Conservation (phyloP, 1,140 invertebrate species). For the Brachionus angularis region DNA sequence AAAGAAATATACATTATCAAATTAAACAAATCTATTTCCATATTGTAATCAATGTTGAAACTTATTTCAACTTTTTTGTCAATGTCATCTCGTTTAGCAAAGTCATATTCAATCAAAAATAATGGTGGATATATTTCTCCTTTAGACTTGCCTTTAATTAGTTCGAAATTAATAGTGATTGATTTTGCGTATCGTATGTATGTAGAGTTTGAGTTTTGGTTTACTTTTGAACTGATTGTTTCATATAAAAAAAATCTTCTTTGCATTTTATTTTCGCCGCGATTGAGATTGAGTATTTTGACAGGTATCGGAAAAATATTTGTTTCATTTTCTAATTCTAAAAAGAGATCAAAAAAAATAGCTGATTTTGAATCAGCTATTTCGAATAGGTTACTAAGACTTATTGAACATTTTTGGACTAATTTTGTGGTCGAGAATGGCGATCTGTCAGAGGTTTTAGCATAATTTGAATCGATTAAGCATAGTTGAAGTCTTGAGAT, state of each 20-base stretch:
- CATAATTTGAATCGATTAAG: not conserved
- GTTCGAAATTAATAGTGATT: not conserved
- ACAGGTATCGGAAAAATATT: not conserved
- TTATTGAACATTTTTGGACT: not conserved
- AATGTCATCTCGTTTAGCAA: not conserved
- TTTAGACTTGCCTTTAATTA: not conserved
- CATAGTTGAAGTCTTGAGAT: not conserved
- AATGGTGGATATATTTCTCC: constrained; percentile 30
- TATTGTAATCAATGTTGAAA: constrained; percentile 23
- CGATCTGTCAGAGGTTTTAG: not conserved
- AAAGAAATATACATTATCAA: not conserved
- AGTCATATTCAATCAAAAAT: constrained; percentile 27
- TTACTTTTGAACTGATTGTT: constrained; percentile 13
- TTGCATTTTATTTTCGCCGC: not conserved
- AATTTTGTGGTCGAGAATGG: not conserved
- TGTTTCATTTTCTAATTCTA: constrained; percentile 10
- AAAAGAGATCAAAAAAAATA: constrained; percentile 5
- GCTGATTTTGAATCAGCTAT: not conserved
- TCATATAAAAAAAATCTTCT: constrained; percentile 37
- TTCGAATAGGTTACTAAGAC: not conserved
- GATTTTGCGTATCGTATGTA: constrained; percentile 35
- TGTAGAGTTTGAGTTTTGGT: not conserved
- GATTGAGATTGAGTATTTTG: not conserved
- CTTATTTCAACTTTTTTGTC: not conserved
- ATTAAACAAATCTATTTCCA: not conserved